Evolutionary conservation across 2,888 invertebrate genomes (phyloP), one percentile per base, ranked within the genome.

Genomic region (Ryuthela nishihirai): DNA sequence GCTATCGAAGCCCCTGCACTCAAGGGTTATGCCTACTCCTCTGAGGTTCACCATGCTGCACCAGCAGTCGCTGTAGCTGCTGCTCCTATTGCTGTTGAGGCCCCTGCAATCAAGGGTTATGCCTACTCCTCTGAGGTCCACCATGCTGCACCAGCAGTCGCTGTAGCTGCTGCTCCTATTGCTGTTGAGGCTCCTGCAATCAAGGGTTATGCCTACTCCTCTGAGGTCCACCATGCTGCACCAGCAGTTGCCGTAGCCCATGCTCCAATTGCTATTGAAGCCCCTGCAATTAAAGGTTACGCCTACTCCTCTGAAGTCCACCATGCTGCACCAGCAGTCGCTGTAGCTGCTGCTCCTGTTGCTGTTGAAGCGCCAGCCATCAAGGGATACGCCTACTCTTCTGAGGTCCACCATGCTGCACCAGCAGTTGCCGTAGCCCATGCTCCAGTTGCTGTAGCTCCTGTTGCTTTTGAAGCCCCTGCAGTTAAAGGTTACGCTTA

Each of bases 401-500:
- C 29, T 29, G 29, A 29, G 29, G 29, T 29, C 9, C 29, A 29
- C 12, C 29, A 29, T 12, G 29, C 29, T 29, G 29, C 9, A 9
- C 29, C 29, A 9, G 29, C 29, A 9, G 29, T 29, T 9, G n/a
- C n/a, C n/a, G 26, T 41, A 17, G 54, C 41, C 6, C 36, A 35
- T 12, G 54, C 41, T 25, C 45, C 45, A 20, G 29, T 34, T 12
- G 44, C 38, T n/a, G 23, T 46, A 9, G 38, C 36, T 15, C 9
- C 15, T 36, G 41, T 34, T 9, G 15, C 9, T 15, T 15, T 9
- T 36, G 15, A n/a, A n/a, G n/a, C n/a, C n/a, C n/a, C n/a, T n/a
- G n/a, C n/a, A n/a, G n/a, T 20, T 6, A 21, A 42, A 44, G 40
- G 34, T 25, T 23, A 42, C n/a, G 42, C 58, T 21, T 58, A 52